Percentiles rank a stretch among this genome's conserved stretches.
These are phyloP conservation scores for Masticophis lateralis DNA, from an alignment of 2,797 vertebrate species.

Conservation along the genomic window DNA sequence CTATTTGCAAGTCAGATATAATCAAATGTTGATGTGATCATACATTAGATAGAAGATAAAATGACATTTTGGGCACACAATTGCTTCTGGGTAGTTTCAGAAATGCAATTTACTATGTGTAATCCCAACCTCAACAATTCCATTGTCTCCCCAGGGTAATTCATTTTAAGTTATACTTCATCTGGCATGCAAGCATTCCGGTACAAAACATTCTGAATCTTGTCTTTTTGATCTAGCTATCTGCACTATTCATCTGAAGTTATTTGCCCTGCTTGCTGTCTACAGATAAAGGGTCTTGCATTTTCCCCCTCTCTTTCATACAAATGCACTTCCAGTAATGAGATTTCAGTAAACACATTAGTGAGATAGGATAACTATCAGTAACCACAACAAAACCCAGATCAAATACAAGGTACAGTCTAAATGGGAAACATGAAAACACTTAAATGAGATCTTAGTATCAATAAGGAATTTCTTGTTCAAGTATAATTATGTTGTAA, in stretches of 20 bases:
- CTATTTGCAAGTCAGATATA: not conserved
- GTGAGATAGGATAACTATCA: conserved; percentile 30
- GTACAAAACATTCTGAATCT: not conserved
- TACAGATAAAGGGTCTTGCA: not conserved
- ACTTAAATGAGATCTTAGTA: conserved; percentile 56
- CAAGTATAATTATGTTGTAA: conserved; percentile 64
- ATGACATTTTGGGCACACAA: not conserved
- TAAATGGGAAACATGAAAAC: conserved; percentile 52
- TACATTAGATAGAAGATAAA: not conserved
- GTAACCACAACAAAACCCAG: conserved; percentile 34
- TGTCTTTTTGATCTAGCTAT: not conserved
- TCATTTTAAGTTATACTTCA: not conserved
- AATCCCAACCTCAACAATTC: not conserved
- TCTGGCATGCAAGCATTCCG: not conserved
- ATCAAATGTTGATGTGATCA: not conserved
- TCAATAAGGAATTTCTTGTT: conserved; percentile 58
- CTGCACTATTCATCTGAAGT: not conserved
- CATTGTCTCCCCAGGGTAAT: not conserved
- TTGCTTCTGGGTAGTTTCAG: not conserved
- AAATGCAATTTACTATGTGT: conserved; percentile 1
- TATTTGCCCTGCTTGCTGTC: conserved; percentile 12
- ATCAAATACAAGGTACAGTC: conserved; percentile 49
- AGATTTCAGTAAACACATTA: conserved; percentile 42
- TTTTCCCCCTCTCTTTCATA: not conserved
- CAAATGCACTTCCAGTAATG: conserved; percentile 7